phyloP scores from a whole-genome alignment of 2,113 vertebrate genomes.

The Macrotis lagotis region DNA sequence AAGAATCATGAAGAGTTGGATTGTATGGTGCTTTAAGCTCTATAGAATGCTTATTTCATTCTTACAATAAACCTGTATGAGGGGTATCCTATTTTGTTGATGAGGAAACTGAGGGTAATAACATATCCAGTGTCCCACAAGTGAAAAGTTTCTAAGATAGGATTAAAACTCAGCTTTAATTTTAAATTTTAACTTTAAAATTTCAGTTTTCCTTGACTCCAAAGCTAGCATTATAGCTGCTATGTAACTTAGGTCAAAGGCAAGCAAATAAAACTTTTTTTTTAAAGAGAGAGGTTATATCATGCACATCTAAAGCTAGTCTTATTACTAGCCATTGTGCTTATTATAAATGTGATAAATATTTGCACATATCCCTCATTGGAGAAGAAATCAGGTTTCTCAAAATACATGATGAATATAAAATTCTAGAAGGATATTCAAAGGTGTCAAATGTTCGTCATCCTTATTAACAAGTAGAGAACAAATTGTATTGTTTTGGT shows the following conservation, averaged over 20 bases:
- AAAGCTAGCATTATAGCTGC: neutral
- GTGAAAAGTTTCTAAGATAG: neutral
- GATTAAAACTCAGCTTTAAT: neutral
- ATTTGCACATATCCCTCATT: constrained; percentile 46
- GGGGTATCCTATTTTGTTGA: neutral
- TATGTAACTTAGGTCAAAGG: neutral
- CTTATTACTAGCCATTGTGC: constrained; percentile 29
- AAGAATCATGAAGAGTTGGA: neutral
- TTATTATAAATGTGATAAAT: constrained; percentile 58
- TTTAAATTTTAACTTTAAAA: too few species aligned
- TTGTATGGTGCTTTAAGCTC: neutral
- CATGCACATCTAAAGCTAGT: constrained; percentile 36
- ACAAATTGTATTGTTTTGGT: constrained; percentile 31
- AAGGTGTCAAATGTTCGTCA: constrained; percentile 55
- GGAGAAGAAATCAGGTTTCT: constrained; percentile 49
- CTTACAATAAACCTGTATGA: neutral
- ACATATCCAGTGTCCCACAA: neutral
- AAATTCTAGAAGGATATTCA: constrained; percentile 52
- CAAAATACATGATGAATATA: constrained; percentile 57
- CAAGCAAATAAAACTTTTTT: neutral
- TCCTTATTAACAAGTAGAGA: constrained; percentile 65
- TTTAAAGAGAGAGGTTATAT: neutral
- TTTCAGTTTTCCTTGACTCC: neutral
- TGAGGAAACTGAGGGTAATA: neutral
- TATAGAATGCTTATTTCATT: neutral